phyloP scores from a whole-genome alignment of 1,140 invertebrate species.

The Dendroctonus valens region DNA sequence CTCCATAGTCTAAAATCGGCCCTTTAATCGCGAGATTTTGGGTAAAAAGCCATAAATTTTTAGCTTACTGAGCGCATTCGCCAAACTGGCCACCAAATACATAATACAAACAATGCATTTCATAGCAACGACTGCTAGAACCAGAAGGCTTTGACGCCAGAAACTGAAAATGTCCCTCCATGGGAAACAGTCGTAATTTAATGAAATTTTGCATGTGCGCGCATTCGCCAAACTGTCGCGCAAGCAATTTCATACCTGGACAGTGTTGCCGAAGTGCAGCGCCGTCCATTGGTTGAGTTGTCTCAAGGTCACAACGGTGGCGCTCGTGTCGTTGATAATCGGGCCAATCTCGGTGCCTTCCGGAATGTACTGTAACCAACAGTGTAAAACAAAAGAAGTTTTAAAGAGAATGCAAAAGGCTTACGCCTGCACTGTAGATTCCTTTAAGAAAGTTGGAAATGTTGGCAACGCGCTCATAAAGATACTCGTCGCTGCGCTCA shows the following conservation, averaged over 20 bases:
- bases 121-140: too few relatives aligned
- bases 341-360: conserved; percentile 15
- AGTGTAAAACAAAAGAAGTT: too few relatives aligned
- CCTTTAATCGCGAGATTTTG: too few relatives aligned
- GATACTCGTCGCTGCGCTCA: conserved; percentile 20
- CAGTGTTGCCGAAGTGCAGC: conserved; percentile 33
- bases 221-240: neutral
- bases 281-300: conserved; percentile 44
- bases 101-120: too few relatives aligned
- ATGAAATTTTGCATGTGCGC: neutral
- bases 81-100: too few relatives aligned
- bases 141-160: too few relatives aligned
- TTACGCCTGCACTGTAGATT: conserved; percentile 32
- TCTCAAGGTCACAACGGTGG: conserved; percentile 28
- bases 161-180: too few relatives aligned
- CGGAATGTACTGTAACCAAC: conserved; percentile 27
- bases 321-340: conserved; percentile 6
- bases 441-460: conserved; percentile 36
- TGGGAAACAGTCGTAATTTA: too few relatives aligned
- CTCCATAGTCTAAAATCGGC: too few relatives aligned
- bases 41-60: too few relatives aligned
- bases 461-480: conserved; percentile 32
- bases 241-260: conserved; percentile 18
- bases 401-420: conserved; percentile 8
- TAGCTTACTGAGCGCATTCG: too few relatives aligned